Evolutionary conservation across 2,113 vertebrate genomes (phyloP).

Genomic region (Arothron firmamentum): DNA sequence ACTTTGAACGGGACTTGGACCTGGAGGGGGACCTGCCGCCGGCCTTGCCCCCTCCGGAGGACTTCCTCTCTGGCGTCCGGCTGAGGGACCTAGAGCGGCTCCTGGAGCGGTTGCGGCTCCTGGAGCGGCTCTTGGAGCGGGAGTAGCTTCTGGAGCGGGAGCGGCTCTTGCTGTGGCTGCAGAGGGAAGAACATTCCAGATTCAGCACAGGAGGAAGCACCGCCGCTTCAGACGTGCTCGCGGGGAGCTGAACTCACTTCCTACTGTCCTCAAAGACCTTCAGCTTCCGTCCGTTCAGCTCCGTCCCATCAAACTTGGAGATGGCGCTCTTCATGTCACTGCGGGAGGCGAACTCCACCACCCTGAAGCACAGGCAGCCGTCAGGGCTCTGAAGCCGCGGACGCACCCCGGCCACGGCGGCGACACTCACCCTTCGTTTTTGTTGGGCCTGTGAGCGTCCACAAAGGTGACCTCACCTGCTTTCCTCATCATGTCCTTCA

Average conservation of each 20-base stretch:
- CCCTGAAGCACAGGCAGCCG: slow-evolving; percentile 60
- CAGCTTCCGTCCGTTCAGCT: slow-evolving; percentile 88
- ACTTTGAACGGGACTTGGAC: slow-evolving; percentile 61
- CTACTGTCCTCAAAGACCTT: slow-evolving; percentile 88
- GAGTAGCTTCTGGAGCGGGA: slow-evolving; percentile 76
- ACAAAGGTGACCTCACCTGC: slow-evolving; percentile 92
- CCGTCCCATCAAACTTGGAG: slow-evolving; percentile 86
- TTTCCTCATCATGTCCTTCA: slow-evolving; percentile 94
- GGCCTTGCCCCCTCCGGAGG: slow-evolving; percentile 48
- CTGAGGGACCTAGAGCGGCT: slow-evolving; percentile 55
- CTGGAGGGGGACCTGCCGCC: slow-evolving; percentile 61
- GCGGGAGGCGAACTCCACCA: slow-evolving; percentile 90
- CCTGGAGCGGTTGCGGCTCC: slow-evolving; percentile 68
- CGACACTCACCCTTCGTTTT: slow-evolving; percentile 84
- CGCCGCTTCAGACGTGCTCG: background rate
- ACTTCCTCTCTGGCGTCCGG: slow-evolving; percentile 75
- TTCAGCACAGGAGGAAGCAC: too few relatives aligned
- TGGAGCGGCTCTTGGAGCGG: slow-evolving; percentile 70
- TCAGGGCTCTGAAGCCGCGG: too few relatives aligned
- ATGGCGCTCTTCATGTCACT: slow-evolving; percentile 92
- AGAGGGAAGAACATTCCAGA: too few relatives aligned
- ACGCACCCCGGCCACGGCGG: too few relatives aligned
- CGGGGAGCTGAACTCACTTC: slow-evolving; percentile 63
- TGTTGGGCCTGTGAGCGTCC: slow-evolving; percentile 89
- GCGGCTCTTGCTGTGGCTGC: slow-evolving; percentile 70